phyloP scores from a whole-genome alignment of 2,113 vertebrate species.

The Antigone vipio region DNA sequence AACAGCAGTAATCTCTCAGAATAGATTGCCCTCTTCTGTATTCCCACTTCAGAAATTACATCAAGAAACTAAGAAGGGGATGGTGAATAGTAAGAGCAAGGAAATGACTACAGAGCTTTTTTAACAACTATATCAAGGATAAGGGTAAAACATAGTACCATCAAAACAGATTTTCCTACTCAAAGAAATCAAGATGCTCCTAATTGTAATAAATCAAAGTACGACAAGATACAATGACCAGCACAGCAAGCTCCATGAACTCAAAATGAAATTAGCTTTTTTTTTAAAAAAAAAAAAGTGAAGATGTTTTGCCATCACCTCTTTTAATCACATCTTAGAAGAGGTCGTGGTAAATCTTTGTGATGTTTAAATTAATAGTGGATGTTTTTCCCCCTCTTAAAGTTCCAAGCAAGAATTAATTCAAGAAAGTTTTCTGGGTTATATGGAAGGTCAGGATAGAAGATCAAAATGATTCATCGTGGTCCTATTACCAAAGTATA shows the following conservation, averaged over 20 bases:
- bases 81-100: background rate
- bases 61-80: background rate
- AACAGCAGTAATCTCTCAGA: background rate
- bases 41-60: background rate
- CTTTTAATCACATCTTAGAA: background rate
- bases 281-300: background rate
- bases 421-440: background rate
- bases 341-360: background rate
- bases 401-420: background rate
- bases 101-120: background rate
- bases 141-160: background rate
- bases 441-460: background rate
- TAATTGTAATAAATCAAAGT: background rate
- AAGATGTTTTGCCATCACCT: background rate
- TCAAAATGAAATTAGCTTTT: background rate
- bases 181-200: background rate
- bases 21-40: background rate
- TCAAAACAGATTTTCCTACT: background rate
- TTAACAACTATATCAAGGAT: background rate
- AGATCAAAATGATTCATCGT: background rate
- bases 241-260: background rate
- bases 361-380: background rate
- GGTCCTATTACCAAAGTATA: background rate
- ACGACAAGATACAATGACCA: background rate
- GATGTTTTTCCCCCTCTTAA: background rate